Evolutionary conservation across 2,113 vertebrate genomes (phyloP).

Genomic region (Pithys albifrons): DNA sequence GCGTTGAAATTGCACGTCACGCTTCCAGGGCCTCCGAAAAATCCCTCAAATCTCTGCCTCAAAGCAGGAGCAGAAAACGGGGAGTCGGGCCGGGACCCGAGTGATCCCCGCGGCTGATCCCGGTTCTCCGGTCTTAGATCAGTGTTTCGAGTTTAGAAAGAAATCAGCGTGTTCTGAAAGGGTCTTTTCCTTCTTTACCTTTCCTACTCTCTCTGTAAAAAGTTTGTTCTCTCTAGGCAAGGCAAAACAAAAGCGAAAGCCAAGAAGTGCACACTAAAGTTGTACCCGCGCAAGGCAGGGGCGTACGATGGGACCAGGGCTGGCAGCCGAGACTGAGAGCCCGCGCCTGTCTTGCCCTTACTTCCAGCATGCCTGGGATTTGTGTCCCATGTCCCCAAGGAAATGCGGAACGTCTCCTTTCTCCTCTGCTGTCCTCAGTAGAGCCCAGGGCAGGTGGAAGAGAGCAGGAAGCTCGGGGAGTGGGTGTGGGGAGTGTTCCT

Average conservation of each 20-base stretch:
- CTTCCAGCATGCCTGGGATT: rapidly evolving
- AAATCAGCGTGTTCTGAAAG: background rate
- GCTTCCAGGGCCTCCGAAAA: background rate
- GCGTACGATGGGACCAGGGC: too few relatives aligned
- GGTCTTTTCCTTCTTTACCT: background rate
- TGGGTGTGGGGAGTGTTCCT: background rate
- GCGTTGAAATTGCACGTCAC: background rate
- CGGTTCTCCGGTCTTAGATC: rapidly evolving
- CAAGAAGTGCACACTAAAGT: background rate
- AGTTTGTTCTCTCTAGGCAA: background rate
- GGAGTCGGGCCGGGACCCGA: background rate
- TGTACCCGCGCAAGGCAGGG: too few relatives aligned
- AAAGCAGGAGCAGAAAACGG: background rate
- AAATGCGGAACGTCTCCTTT: background rate
- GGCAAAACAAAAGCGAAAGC: background rate
- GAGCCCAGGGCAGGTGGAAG: background rate
- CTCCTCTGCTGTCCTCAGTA: background rate
- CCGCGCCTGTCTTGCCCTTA: background rate
- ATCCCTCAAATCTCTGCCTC: background rate
- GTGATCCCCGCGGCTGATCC: background rate
- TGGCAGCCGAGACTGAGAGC: too few relatives aligned
- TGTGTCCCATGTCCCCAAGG: background rate
- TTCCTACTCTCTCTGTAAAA: background rate
- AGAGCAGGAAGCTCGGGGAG: background rate
- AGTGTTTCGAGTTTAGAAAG: background rate